Conservation (phyloP, 2,113 vertebrate genomes). For the Microtus richardsoni region DNA sequence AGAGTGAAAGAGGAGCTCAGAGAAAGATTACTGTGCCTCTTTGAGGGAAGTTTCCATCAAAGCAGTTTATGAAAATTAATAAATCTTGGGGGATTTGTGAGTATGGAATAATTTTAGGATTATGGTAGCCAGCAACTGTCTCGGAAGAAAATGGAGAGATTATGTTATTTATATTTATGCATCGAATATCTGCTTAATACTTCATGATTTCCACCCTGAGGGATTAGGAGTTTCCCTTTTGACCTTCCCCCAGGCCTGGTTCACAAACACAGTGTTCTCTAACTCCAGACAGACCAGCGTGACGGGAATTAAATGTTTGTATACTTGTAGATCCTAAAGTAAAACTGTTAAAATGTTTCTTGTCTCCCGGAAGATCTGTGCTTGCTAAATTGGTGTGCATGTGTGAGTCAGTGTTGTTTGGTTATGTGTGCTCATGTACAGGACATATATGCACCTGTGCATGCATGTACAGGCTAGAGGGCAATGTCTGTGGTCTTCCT, state of each 20-base stretch:
- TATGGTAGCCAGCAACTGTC: conserved; percentile 77
- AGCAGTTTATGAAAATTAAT: conserved; percentile 87
- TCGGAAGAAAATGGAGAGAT: conserved; percentile 81
- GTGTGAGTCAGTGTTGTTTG: background rate
- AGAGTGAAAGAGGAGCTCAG: conserved; percentile 80
- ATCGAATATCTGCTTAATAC: conserved; percentile 80
- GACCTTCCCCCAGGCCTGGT: conserved; percentile 53
- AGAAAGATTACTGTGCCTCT: conserved; percentile 81
- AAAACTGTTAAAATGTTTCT: conserved; percentile 32
- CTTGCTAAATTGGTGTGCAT: background rate
- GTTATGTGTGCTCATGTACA: no score
- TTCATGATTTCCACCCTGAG: conserved; percentile 75
- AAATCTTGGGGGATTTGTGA: conserved; percentile 82
- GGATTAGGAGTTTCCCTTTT: conserved; percentile 77
- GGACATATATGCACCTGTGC: background rate
- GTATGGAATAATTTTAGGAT: conserved; percentile 84
- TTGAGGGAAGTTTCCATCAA: conserved; percentile 83
- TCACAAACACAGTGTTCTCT: conserved; percentile 63
- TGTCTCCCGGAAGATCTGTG: conserved; percentile 69
- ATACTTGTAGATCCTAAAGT: conserved; percentile 55
- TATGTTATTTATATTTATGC: conserved; percentile 84
- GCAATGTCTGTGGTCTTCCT: background rate
- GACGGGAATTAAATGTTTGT: conserved; percentile 22
- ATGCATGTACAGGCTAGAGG: no score
- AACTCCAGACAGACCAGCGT: background rate